phyloP scores from a whole-genome alignment of 1,140 invertebrate species.

The Venturia canescens region DNA sequence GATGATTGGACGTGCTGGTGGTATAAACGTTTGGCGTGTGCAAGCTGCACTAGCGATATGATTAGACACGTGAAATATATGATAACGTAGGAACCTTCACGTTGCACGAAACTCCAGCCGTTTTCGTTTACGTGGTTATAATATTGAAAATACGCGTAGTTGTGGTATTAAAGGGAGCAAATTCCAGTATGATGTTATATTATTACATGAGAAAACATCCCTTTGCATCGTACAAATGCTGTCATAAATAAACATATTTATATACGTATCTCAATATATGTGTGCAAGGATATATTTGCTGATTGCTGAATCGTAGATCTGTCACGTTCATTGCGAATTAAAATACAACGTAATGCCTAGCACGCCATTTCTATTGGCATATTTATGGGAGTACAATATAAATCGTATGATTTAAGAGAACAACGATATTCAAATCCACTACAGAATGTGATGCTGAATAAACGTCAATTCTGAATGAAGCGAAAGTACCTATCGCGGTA shows the following conservation, averaged over 20 bases:
- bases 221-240: not conserved
- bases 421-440: too few relatives aligned
- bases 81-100: slow-evolving; percentile 22
- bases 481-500: too few relatives aligned
- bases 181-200: not conserved
- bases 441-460: too few relatives aligned
- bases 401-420: too few relatives aligned
- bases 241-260: not conserved
- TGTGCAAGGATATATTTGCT: not conserved
- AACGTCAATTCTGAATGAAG: too few relatives aligned
- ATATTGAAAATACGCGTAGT: slow-evolving; percentile 29
- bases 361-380: not conserved
- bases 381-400: not conserved
- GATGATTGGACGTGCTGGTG: slow-evolving; percentile 28
- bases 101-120: slow-evolving; percentile 14
- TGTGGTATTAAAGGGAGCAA: not conserved
- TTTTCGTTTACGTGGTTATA: slow-evolving; percentile 20
- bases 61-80: slow-evolving; percentile 32
- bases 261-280: not conserved
- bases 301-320: slow-evolving; percentile 5
- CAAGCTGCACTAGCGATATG: slow-evolving; percentile 13
- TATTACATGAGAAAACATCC: not conserved
- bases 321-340: not conserved
- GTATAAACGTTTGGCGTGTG: slow-evolving; percentile 19
- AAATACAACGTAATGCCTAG: not conserved